Evolutionary conservation across 2,888 invertebrate species (phyloP).

Genomic region (Eucera pruinosa): DNA sequence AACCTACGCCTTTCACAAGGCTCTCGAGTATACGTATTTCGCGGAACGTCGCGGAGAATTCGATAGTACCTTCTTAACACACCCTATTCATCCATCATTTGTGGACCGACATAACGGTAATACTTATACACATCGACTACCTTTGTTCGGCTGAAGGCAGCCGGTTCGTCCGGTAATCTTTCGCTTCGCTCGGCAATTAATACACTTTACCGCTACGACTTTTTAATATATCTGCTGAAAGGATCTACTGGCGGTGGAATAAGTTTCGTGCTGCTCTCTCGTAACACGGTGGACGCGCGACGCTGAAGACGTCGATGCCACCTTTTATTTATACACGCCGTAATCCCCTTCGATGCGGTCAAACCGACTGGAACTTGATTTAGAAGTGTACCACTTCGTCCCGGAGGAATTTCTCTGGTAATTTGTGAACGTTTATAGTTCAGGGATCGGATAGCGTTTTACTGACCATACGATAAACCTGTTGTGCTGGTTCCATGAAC

Average conservation of each 20-base stretch:
- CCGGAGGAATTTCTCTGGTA: constrained; percentile 21
- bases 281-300: constrained; percentile 10
- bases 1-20: constrained; percentile 18
- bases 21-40: constrained; percentile 37
- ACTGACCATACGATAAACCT: constrained; percentile 33
- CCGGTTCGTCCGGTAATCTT: constrained; percentile 60
- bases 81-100: constrained; percentile 69
- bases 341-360: constrained; percentile 17
- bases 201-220: constrained; percentile 69
- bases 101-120: constrained; percentile 67
- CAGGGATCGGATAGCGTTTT: constrained; percentile 31
- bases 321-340: constrained; percentile 27
- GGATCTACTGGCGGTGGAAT: constrained; percentile 33
- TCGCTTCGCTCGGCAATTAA: constrained; percentile 68
- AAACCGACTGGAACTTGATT: constrained; percentile 20
- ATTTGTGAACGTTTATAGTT: constrained; percentile 34
- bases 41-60: constrained; percentile 29
- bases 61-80: constrained; percentile 60
- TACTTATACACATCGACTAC: constrained; percentile 58
- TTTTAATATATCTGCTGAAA: constrained; percentile 55
- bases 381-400: constrained; percentile 25
- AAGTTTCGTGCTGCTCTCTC: constrained; percentile 2
- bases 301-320: constrained; percentile 1
- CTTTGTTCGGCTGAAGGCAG: constrained; percentile 61
- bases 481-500: constrained; percentile 2